These are phyloP conservation scores for Phaedon cochleariae DNA, from an alignment of 2,888 invertebrate genomes.

Conservation along the genomic window DNA sequence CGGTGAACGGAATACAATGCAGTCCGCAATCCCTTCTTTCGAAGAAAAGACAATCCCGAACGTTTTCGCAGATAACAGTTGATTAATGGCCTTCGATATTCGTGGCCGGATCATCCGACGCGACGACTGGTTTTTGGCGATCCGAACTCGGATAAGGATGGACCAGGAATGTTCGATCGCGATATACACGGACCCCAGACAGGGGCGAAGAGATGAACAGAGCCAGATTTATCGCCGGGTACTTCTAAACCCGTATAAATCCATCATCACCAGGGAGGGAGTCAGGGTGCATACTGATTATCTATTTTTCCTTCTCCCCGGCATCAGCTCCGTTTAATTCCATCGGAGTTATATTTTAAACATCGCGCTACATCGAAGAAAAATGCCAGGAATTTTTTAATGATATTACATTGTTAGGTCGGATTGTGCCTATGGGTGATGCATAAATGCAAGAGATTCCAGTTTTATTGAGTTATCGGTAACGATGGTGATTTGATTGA, in stretches of 20 bases:
- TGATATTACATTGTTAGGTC: constrained; percentile 22
- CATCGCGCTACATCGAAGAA: constrained; percentile 20
- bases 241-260: constrained; percentile 42
- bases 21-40: constrained; percentile 11
- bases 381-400: constrained; percentile 34
- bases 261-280: constrained; percentile 44
- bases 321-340: constrained; percentile 32
- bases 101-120: constrained; percentile 57
- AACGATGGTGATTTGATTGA: background rate
- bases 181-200: constrained; percentile 40
- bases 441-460: constrained; percentile 16
- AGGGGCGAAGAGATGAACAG: constrained; percentile 46
- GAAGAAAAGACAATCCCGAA: constrained; percentile 40
- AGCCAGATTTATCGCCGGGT: constrained; percentile 49
- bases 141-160: constrained; percentile 54
- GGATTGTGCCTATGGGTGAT: constrained; percentile 17
- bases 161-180: constrained; percentile 56
- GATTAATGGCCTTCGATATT: constrained; percentile 59
- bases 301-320: constrained; percentile 43
- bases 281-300: constrained; percentile 54
- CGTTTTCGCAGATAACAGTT: constrained; percentile 55
- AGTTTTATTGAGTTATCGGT: constrained; percentile 18
- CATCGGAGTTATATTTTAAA: constrained; percentile 27
- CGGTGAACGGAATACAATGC: background rate
- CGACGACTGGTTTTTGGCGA: constrained; percentile 59